Conservation (phyloP, 2,888 invertebrate genomes). For the Thumatha senex region DNA sequence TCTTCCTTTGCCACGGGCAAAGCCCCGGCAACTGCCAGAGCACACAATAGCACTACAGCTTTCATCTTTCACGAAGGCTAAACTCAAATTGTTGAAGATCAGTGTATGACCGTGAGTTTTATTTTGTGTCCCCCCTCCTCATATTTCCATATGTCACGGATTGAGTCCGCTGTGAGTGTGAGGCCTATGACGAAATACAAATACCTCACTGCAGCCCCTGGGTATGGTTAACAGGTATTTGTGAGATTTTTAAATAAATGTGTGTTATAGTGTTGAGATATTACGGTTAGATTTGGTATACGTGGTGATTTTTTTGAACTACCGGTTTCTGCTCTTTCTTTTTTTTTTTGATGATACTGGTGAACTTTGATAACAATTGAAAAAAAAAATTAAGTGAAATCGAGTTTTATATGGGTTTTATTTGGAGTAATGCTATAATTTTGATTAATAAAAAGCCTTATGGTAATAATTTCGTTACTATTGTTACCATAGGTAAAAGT, state of each 20-base stretch:
- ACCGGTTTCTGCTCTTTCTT: slow-evolving; percentile 20
- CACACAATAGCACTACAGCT: slow-evolving; percentile 62
- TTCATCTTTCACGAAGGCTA: slow-evolving; percentile 68
- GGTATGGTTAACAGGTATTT: slow-evolving; percentile 57
- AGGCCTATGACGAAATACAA: slow-evolving; percentile 60
- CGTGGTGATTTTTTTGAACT: slow-evolving; percentile 15
- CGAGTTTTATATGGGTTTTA: not conserved
- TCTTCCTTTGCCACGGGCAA: slow-evolving; percentile 71
- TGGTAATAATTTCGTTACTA: too few species aligned
- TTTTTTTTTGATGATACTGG: not conserved
- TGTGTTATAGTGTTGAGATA: slow-evolving; percentile 45
- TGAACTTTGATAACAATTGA: not conserved
- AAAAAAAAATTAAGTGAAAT: not conserved
- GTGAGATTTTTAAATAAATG: slow-evolving; percentile 50
- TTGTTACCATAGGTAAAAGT: too few species aligned
- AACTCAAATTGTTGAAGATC: slow-evolving; percentile 72
- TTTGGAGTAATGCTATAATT: too few species aligned
- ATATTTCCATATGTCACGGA: slow-evolving; percentile 71
- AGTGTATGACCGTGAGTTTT: slow-evolving; percentile 67
- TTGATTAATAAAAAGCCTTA: too few species aligned
- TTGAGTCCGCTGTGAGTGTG: slow-evolving; percentile 37
- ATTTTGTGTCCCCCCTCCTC: slow-evolving; percentile 70
- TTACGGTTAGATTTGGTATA: slow-evolving; percentile 34
- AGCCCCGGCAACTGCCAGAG: slow-evolving; percentile 60
- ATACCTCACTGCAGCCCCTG: slow-evolving; percentile 34